Percentiles rank a stretch among this genome's conserved stretches.
These are phyloP conservation scores for Todiramphus saurophagus DNA, from an alignment of 2,113 vertebrate genomes.

Conservation along the genomic window DNA sequence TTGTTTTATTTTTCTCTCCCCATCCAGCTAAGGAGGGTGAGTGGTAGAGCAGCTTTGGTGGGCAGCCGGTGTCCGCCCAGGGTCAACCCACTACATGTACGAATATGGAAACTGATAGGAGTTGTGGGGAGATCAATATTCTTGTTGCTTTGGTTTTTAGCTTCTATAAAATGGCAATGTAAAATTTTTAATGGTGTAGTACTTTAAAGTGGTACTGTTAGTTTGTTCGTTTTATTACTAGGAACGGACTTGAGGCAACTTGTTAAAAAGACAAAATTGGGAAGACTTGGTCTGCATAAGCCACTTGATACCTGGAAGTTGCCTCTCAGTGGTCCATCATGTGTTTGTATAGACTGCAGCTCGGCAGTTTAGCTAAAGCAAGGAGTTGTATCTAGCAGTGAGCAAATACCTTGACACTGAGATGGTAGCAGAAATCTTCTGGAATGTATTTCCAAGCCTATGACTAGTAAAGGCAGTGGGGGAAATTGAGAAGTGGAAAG, in stretches of 20 bases:
- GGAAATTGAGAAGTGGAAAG: background rate
- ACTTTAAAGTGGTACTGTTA: background rate
- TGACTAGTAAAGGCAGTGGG: background rate
- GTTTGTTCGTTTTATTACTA: background rate
- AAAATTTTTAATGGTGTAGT: background rate
- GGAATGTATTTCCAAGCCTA: background rate
- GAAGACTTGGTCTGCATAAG: background rate
- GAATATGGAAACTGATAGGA: background rate
- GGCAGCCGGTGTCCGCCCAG: background rate
- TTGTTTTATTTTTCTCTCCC: background rate
- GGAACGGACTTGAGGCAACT: background rate
- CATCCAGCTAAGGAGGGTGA: background rate
- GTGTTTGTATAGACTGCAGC: background rate
- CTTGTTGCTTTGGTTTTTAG: background rate
- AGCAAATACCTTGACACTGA: background rate
- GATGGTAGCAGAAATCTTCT: background rate
- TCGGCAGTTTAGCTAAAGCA: background rate
- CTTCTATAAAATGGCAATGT: background rate
- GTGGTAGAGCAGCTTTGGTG: accelerated
- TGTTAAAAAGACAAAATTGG: background rate
- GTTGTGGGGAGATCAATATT: background rate
- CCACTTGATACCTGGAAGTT: background rate
- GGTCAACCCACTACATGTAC: background rate
- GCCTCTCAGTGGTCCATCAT: background rate
- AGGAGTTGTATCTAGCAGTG: background rate